Base-by-base conservation (phyloP, 2,113 vertebrate genomes). In the Quiscalus mexicanus region DNA sequence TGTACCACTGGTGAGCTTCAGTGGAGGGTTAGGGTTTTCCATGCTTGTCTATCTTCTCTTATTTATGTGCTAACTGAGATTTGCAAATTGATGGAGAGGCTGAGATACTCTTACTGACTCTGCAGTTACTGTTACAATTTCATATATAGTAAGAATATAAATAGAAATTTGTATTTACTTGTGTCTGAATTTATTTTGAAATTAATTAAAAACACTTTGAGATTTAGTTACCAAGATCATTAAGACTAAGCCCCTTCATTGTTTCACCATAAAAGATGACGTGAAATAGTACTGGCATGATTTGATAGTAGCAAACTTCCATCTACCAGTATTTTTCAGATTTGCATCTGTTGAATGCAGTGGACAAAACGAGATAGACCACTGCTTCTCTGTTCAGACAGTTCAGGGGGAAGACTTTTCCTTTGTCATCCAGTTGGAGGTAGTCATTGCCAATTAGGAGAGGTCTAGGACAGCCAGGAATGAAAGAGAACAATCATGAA, bases 51-150 rank as follows among this genome's bases (percentile, higher is more conserved):
- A 1, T 92, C 65, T 82, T 73, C 47, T 90, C 62, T 77, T 92
- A 91, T 70, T 95, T 90, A 53, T 64, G 75, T 67, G 41, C 33
- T 92, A 42, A 68, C 42, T 96, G 76, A 84, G 69, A 79, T 86
- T 82, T 91, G 27, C 56, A 81, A 24, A 33, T 86, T 85, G 69
- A 80, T 91, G 42, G 20, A 9, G 47, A 76, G 84, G 50, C 52
- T 95, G 35, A 93, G 68, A 31, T 67, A 37, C 15, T 62, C 35
- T 68, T 82, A 64, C 4, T 78, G 58, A 50, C 79, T 74, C 41
- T 86, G 31, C 50, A 90, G 50, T 88, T 58, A 25, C 22, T 85
- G 39, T 67, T 64, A 44, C 0, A 4, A 52, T 94, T 91, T 93
- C 56, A 25, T 30, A 19, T 42, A 15, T 35, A 71, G 23, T 67